Percentiles rank a stretch among this genome's conserved stretches.
These are phyloP conservation scores for Trichomalopsis sarcophagae DNA, from an alignment of 1,140 invertebrate species.

Conservation along the genomic window DNA sequence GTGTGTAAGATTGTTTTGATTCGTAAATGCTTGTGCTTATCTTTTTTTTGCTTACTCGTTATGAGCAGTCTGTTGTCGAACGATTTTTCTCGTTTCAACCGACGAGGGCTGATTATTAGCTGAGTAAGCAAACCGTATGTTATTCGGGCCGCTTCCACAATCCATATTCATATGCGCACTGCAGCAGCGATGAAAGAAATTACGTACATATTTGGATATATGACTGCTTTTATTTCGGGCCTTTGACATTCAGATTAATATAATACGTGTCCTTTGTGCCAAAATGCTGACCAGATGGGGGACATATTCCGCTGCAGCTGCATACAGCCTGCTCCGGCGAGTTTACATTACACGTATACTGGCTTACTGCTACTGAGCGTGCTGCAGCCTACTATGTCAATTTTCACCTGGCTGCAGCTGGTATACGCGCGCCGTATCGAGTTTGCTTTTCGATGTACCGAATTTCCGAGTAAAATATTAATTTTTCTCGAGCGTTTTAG, in stretches of 20 bases:
- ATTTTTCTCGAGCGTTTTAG: too few species aligned
- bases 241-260: not conserved
- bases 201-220: not conserved
- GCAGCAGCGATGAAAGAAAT: not conserved
- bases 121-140: too few species aligned
- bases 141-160: too few species aligned
- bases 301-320: not conserved
- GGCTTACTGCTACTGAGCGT: not conserved
- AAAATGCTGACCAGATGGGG: not conserved
- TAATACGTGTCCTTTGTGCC: not conserved
- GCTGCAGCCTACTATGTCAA: not conserved
- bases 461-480: not conserved
- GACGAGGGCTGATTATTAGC: too few species aligned
- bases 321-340: not conserved
- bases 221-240: not conserved
- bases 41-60: too few species aligned
- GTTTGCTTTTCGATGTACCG: not conserved
- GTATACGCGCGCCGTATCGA: not conserved
- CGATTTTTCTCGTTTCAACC: too few species aligned
- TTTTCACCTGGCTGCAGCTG: constrained; percentile 2
- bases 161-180: too few species aligned
- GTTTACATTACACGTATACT: not conserved
- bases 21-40: too few species aligned
- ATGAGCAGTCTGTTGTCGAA: too few species aligned
- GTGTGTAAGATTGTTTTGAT: too few species aligned